These are phyloP conservation scores for Gasterosteus aculeatus DNA, from an alignment of 2,113 vertebrate species.

Conservation along the genomic window DNA sequence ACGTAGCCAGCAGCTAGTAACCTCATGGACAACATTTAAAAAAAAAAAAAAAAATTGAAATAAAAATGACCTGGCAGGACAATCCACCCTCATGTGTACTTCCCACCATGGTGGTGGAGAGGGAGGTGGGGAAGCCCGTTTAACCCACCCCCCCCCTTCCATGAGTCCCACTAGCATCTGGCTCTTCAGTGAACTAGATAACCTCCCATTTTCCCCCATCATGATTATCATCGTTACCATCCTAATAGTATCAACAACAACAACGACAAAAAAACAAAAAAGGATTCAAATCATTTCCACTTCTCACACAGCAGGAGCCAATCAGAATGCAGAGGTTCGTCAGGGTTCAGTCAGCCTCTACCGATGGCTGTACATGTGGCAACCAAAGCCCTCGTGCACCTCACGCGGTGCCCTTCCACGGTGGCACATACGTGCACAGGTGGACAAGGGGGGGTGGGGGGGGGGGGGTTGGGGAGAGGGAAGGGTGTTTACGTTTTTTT, in stretches of 20 bases:
- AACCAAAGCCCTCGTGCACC: slow-evolving; percentile 75
- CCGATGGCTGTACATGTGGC: slow-evolving; percentile 63
- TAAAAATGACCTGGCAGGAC: slow-evolving; percentile 47
- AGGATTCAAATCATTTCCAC: slow-evolving; percentile 54
- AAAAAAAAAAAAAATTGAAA: slow-evolving; percentile 17
- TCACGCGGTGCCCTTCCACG: slow-evolving; percentile 68
- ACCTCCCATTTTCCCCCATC: slow-evolving; percentile 52
- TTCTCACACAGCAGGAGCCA: slow-evolving; percentile 63
- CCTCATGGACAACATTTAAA: slow-evolving; percentile 74
- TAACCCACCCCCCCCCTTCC: slow-evolving; percentile 28
- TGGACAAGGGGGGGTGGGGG: slow-evolving; percentile 43
- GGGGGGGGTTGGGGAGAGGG: too few relatives aligned
- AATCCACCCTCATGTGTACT: slow-evolving; percentile 58
- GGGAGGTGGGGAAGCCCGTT: slow-evolving; percentile 14
- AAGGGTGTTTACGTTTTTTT: slow-evolving; percentile 13
- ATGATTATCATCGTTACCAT: slow-evolving; percentile 64
- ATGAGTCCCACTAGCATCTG: slow-evolving; percentile 52
- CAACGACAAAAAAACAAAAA: slow-evolving; percentile 24
- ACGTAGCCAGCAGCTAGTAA: slow-evolving; percentile 75
- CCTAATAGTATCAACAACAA: slow-evolving; percentile 45
- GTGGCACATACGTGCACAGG: slow-evolving; percentile 69
- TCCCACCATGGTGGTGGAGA: slow-evolving; percentile 34
- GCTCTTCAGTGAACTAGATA: slow-evolving; percentile 57
- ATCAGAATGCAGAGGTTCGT: slow-evolving; percentile 65
- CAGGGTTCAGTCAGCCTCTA: slow-evolving; percentile 54